phyloP scores from a whole-genome alignment of 2,888 invertebrate genomes.

The Spilarctia lutea region DNA sequence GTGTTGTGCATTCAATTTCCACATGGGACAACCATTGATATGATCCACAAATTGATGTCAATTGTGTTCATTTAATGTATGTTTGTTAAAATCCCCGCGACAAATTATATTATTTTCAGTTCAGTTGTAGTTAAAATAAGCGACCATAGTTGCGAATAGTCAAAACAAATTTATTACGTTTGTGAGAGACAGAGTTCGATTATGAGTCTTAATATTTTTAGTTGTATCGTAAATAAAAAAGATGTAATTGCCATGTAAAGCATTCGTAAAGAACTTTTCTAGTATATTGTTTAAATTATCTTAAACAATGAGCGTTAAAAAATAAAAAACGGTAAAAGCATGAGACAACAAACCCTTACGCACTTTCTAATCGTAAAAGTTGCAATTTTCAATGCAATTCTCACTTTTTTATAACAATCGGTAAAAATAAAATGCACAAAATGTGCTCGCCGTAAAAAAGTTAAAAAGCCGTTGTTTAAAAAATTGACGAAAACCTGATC shows the following conservation, averaged over 20 bases:
- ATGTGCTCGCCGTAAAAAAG: slow-evolving; percentile 27
- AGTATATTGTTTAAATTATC: neutral
- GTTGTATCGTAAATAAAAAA: no score
- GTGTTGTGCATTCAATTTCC: no score
- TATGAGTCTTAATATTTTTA: no score
- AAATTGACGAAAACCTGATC: slow-evolving; percentile 11
- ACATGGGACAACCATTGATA: no score
- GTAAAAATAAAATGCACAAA: slow-evolving; percentile 28
- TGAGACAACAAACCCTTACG: slow-evolving; percentile 26
- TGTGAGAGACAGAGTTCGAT: no score
- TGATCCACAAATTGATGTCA: no score
- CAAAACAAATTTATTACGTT: no score
- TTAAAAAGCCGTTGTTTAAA: slow-evolving; percentile 12
- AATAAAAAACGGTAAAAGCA: neutral
- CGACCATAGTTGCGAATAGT: no score
- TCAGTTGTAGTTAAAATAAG: no score
- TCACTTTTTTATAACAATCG: slow-evolving; percentile 27
- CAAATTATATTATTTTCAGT: no score
- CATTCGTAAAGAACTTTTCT: neutral
- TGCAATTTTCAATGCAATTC: slow-evolving; percentile 58
- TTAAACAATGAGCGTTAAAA: neutral
- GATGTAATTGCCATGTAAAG: neutral
- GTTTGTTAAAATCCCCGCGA: no score
- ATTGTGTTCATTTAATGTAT: no score
- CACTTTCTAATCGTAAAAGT: slow-evolving; percentile 66